Evolutionary conservation across 2,113 vertebrate species (phyloP).

Genomic region (Oryzias woworae): DNA sequence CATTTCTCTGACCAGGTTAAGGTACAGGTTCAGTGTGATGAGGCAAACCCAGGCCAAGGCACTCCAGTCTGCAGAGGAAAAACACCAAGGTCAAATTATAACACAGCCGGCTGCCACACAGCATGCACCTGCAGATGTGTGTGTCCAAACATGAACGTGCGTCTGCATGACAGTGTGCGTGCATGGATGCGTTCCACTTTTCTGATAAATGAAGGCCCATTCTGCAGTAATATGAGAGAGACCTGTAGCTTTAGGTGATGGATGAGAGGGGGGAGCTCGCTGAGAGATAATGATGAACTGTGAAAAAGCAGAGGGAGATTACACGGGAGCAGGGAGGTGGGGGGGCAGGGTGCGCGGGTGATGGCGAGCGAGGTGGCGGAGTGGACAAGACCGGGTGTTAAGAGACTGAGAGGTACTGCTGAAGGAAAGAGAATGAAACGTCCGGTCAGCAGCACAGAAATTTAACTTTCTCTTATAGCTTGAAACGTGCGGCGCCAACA

Average conservation of each 20-base stretch:
- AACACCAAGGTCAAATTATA: constrained; percentile 63
- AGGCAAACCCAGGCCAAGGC: constrained; percentile 83
- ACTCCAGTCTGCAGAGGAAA: constrained; percentile 78
- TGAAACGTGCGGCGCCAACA: too few species aligned
- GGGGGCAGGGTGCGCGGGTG: neutral
- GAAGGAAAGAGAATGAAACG: constrained; percentile 15
- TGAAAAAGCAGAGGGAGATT: constrained; percentile 69
- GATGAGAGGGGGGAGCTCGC: constrained; percentile 66
- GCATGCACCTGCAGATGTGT: constrained; percentile 16
- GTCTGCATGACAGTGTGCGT: neutral
- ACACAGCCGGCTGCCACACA: constrained; percentile 29
- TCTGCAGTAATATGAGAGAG: constrained; percentile 74
- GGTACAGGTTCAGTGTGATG: constrained; percentile 82
- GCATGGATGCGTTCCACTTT: constrained; percentile 34
- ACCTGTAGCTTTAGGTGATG: constrained; percentile 75
- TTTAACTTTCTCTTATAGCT: neutral
- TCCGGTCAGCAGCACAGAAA: constrained; percentile 27
- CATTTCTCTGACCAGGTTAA: constrained; percentile 81
- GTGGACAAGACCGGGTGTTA: constrained; percentile 17
- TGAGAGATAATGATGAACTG: constrained; percentile 76
- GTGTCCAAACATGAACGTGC: constrained; percentile 6
- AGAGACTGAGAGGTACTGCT: constrained; percentile 26
- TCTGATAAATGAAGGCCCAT: constrained; percentile 73
- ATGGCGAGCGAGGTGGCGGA: neutral
- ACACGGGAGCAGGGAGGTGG: constrained; percentile 24